Base-by-base conservation (phyloP, 2,797 vertebrate species). In the Botia kubotai region DNA sequence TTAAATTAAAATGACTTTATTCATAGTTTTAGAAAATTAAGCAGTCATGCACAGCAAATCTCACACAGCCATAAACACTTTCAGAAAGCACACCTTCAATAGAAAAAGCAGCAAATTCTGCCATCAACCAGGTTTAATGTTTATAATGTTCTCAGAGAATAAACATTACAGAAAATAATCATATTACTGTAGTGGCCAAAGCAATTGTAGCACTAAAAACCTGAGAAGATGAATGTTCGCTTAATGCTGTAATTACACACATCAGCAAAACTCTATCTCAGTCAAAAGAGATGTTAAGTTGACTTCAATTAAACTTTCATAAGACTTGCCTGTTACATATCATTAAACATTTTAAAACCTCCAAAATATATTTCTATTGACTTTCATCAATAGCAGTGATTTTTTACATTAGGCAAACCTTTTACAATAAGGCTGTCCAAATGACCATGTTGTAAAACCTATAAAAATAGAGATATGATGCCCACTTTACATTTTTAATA, bases 381-480 rank as follows among this genome's bases (percentile, higher is more conserved):
- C 6, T 17, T 63, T n/a, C 11, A 69, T 36, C 4, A 62, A 79
- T 52, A 62, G 76, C 29, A 72, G 8, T 53, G 8, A 26, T 46
- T 69, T 77, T 67, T 65, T 71, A 68, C 57, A 83, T n/a, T 26
- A 50, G 57, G 58, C 58, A 81, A 77, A 52, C 36, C 43, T 70
- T 80, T 46, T 79, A 73, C 62, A 73, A 77, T 69, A 76, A 52
- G 8, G 66, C 69, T 72, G 23, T 79, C 52, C 33, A 72, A 29
- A 71, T 60, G 48, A 75, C 43, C 26, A 36, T 80, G 19, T 84
- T 57, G 63, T 83, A 85, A 84, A 86, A 53, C 63, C 70, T 83
- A 86, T 72, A 86, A 86, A 86, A 86, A 86, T 86, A 86, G 70
- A 85, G 65, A 86, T 77, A 77, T 82, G 57, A 36, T 39, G 52